Base-by-base conservation (phyloP, 2,113 vertebrate genomes). In the Ellobius talpinus region DNA sequence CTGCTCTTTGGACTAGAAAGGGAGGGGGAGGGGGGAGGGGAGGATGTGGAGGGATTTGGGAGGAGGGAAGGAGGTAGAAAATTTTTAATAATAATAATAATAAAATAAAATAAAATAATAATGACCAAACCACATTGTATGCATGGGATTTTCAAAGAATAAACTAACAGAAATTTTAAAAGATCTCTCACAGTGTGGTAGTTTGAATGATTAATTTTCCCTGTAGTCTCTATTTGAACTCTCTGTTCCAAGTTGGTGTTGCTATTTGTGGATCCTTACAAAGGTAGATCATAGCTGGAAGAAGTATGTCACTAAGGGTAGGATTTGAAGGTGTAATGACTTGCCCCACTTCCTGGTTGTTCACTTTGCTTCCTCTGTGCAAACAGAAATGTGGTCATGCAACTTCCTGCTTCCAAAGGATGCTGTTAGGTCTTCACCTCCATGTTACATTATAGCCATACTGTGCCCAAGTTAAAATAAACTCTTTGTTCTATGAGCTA, bases 291-390 rank as follows among this genome's bases (percentile, higher is more conserved):
- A 29, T 42, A 63, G 24, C 23, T 42, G 6, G 24, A 84, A 33
- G 26, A 14, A 17, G 2, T 26, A 76, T 16, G 2, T 63, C 24
- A 29, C n/a, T 3, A 7, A 13, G 7, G 1, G 5, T 42, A 5
- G 3, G 24, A 26, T 63, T 42, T 24, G 13, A 6, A 21, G 12
- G 23, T 42, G 17, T 26, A 17, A 16, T 29, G 12, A 26, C 12
- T 29, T 61, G 12, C 7, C 39, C 13, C 58, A 63, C 13, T 63
- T 84, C 24, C 58, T 63, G 13, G 26, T 10, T 42, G n/a, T 12
- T 84, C 17, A 58, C 19, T 84, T 11, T 63, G 26, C 4, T 42
- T 84, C 24, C 7, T 42, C 24, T 63, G 58, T 63, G 6, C 36
- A 63, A 42, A 63, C 5, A 5, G 36, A 42, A 84, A 58, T 3